phyloP scores from a whole-genome alignment of 2,113 vertebrate genomes.

The Salvelinus fontinalis region DNA sequence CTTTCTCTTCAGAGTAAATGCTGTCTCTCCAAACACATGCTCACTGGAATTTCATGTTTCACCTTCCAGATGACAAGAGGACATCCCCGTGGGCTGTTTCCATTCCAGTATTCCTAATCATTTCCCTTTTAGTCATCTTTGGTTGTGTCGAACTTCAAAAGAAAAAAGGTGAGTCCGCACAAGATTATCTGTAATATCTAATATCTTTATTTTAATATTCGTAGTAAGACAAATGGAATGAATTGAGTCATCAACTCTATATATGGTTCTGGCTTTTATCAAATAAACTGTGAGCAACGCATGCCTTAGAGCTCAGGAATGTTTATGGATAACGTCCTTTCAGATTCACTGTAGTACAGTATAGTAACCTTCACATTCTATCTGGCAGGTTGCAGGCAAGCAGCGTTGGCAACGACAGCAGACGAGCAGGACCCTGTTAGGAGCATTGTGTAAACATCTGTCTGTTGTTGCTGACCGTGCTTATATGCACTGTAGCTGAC shows the following conservation, averaged over 20 bases:
- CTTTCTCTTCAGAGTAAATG: too few species aligned
- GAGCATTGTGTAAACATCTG: background rate
- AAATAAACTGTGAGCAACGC: background rate
- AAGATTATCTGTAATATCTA: background rate
- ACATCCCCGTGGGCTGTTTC: rapidly evolving
- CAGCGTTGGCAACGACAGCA: background rate
- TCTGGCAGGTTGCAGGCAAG: slow-evolving; percentile 12
- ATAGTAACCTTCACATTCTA: background rate
- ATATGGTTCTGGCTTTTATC: background rate
- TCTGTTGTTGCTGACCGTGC: too few species aligned
- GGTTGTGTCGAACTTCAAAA: rapidly evolving
- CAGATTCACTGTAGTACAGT: background rate
- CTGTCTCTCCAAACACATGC: background rate
- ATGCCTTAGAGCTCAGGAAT: background rate
- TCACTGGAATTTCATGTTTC: background rate
- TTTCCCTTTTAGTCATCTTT: background rate
- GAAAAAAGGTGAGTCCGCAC: background rate
- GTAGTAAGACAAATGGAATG: background rate
- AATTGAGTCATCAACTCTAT: background rate
- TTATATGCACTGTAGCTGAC: too few species aligned
- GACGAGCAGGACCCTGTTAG: background rate
- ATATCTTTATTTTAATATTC: background rate
- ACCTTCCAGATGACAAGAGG: background rate
- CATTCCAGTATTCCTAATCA: rapidly evolving
- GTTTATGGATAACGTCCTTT: too few species aligned